Evolutionary conservation across 2,797 vertebrate species (phyloP).

Genomic region (Rhinatrema bivittatum): DNA sequence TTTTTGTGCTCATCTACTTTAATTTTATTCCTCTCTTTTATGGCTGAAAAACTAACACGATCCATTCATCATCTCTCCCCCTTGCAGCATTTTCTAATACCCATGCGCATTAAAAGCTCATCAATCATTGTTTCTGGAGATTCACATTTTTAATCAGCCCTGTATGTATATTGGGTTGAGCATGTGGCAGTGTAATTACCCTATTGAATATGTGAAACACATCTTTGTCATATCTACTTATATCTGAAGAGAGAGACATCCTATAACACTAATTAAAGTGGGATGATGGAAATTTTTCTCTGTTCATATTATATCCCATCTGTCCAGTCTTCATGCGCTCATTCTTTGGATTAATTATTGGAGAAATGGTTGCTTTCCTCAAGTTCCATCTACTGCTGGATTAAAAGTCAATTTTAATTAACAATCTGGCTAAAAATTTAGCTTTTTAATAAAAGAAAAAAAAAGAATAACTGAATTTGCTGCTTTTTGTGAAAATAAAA

Average conservation of each 20-base stretch:
- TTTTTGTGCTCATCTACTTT: no score
- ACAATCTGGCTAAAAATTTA: slow-evolving; percentile 8
- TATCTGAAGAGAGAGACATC: slow-evolving; percentile 41
- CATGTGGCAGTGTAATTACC: slow-evolving; percentile 55
- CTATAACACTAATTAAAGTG: slow-evolving; percentile 51
- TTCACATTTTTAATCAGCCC: slow-evolving; percentile 47
- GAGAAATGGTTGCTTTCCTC: slow-evolving; percentile 31
- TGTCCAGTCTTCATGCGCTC: slow-evolving; percentile 39
- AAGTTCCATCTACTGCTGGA: slow-evolving; percentile 29
- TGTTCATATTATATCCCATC: slow-evolving; percentile 44
- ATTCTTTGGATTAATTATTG: slow-evolving; percentile 40
- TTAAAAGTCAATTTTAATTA: slow-evolving; percentile 34
- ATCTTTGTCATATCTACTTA: slow-evolving; percentile 56
- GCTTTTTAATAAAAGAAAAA: no score
- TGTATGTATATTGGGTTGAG: slow-evolving; percentile 48
- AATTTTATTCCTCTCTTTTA: no score
- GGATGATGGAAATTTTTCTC: slow-evolving; percentile 40
- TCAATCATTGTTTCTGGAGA: slow-evolving; percentile 46
- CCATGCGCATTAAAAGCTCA: slow-evolving; percentile 31
- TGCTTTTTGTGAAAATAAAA: no score
- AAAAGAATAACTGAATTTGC: no score
- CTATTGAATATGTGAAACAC: slow-evolving; percentile 50
- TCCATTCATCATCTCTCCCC: background rate
- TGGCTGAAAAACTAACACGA: no score
- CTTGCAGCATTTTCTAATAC: slow-evolving; percentile 8